phyloP scores from a whole-genome alignment of 2,888 invertebrate species.

The Ectropis crepuscularia region DNA sequence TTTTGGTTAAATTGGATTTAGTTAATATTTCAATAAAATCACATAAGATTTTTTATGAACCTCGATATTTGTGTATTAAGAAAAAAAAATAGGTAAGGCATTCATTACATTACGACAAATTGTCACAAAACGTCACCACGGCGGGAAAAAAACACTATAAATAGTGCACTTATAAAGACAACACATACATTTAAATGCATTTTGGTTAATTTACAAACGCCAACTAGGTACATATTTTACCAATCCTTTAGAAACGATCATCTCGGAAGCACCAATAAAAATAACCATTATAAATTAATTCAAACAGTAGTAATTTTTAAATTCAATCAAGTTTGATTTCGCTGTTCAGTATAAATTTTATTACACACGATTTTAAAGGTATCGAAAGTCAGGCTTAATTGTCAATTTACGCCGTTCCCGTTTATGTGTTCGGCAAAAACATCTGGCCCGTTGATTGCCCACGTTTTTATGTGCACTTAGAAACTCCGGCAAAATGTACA shows the following conservation, averaged over 20 bases:
- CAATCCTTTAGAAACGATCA: background rate
- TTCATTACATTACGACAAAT: no score
- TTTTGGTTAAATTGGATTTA: no score
- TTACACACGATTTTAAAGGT: conserved; percentile 72
- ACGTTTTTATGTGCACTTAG: conserved; percentile 79
- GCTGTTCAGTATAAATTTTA: conserved; percentile 62
- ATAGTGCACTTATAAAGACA: no score
- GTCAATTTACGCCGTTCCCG: conserved; percentile 74
- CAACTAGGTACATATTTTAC: no score
- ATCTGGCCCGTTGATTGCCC: conserved; percentile 78
- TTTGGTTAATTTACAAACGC: no score
- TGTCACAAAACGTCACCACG: no score
- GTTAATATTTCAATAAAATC: no score
- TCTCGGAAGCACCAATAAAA: background rate
- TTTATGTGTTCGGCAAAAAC: conserved; percentile 77
- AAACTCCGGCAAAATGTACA: conserved; percentile 63
- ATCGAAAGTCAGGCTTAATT: conserved; percentile 78
- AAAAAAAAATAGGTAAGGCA: no score
- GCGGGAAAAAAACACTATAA: no score
- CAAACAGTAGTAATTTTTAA: background rate
- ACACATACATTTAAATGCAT: no score
- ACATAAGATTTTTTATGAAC: no score
- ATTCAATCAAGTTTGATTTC: conserved; percentile 11
- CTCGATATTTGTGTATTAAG: no score
- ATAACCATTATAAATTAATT: background rate